phyloP scores from a whole-genome alignment of 2,113 vertebrate genomes.

The Charina bottae region DNA sequence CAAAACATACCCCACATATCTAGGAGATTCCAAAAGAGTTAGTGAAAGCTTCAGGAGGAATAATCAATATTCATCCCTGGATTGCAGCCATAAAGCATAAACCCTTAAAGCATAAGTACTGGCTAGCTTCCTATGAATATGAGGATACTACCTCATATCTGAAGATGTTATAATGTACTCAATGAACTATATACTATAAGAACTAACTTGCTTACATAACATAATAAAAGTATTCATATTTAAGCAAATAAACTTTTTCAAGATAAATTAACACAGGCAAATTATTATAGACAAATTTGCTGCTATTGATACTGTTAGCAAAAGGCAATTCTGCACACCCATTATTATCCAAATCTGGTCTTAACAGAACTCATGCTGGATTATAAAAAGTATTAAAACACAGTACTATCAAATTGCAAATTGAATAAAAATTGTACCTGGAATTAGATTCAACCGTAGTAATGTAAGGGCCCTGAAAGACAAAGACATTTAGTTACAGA shows the following conservation, averaged over 20 bases:
- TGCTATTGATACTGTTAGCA: neutral
- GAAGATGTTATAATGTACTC: neutral
- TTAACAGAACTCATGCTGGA: neutral
- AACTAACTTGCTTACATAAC: neutral
- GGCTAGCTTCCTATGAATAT: neutral
- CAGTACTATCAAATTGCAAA: neutral
- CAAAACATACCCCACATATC: neutral
- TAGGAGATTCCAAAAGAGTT: neutral
- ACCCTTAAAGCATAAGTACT: neutral
- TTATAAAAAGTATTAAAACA: neutral
- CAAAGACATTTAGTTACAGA: constrained; percentile 48
- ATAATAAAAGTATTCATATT: neutral
- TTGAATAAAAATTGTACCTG: constrained; percentile 69
- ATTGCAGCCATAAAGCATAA: neutral
- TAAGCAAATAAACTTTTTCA: neutral
- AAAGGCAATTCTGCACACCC: neutral
- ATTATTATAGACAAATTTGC: neutral
- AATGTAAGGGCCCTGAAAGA: constrained; percentile 76
- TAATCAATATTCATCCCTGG: neutral
- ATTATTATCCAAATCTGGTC: neutral
- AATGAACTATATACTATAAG: neutral
- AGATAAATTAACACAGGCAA: neutral
- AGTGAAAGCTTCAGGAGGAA: neutral
- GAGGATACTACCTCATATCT: neutral
- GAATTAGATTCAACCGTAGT: constrained; percentile 70